These are phyloP conservation scores for Lepetodrilus schrolli DNA, from an alignment of 2,888 invertebrate genomes.

Conservation along the genomic window DNA sequence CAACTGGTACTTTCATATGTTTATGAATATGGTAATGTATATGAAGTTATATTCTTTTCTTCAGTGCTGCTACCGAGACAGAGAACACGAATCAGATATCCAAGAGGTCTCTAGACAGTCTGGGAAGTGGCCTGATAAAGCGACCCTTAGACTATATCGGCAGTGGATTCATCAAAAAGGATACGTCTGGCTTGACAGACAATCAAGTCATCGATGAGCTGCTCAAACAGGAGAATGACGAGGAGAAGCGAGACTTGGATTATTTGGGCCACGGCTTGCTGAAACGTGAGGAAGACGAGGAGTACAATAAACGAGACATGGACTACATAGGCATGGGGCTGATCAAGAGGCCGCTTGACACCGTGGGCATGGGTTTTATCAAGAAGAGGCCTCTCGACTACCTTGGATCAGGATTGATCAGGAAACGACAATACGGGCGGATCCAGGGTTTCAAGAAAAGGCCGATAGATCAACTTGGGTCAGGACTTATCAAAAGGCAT, in stretches of 20 bases:
- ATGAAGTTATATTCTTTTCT: no score
- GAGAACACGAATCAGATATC: not conserved
- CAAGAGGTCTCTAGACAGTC: not conserved
- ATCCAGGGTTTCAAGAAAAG: not conserved
- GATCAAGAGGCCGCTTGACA: conserved; percentile 13
- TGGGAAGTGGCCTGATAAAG: conserved; percentile 14
- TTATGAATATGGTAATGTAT: no score
- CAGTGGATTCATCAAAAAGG: not conserved
- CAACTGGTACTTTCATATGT: no score
- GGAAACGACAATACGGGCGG: not conserved
- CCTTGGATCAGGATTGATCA: not conserved
- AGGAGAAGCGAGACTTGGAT: conserved; percentile 13
- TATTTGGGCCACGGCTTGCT: not conserved
- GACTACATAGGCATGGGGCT: not conserved
- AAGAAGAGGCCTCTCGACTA: conserved; percentile 3
- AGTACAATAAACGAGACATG: not conserved
- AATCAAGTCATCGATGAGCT: not conserved
- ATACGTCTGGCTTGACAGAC: not conserved
- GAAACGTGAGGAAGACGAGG: not conserved
- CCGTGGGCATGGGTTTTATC: conserved; percentile 8
- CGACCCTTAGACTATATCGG: conserved; percentile 4
- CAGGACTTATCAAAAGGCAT: conserved; percentile 17
- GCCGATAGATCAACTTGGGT: conserved; percentile 12
- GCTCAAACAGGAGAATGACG: not conserved
- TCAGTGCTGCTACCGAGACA: not conserved